These are phyloP conservation scores for Oryzias javanicus DNA, from an alignment of 2,113 vertebrate species.

Conservation along the genomic window DNA sequence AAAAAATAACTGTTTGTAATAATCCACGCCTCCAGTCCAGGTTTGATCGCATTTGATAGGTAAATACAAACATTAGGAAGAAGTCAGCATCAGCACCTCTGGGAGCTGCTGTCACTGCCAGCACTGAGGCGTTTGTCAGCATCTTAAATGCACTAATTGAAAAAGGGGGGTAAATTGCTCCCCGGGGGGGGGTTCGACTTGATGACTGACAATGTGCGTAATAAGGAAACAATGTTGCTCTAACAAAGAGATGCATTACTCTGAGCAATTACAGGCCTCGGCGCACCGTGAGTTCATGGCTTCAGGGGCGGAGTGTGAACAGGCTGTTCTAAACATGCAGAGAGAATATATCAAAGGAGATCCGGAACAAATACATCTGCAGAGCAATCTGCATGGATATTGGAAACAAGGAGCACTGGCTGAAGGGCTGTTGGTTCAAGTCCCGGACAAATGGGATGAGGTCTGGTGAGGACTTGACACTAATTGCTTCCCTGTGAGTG, in stretches of 20 bases:
- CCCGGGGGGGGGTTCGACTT: conserved; percentile 38
- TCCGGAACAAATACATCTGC: background rate
- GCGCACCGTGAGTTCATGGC: background rate
- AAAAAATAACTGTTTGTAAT: too few species aligned
- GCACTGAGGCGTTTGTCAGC: conserved; percentile 9
- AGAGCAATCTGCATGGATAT: too few species aligned
- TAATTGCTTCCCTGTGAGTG: too few species aligned
- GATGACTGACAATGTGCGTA: conserved; percentile 28
- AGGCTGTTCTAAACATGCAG: background rate
- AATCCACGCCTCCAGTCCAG: background rate
- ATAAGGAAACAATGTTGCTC: conserved; percentile 17
- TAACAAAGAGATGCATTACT: conserved; percentile 24
- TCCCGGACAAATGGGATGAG: too few species aligned
- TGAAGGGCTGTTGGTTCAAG: too few species aligned
- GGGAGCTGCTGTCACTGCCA: conserved; percentile 25
- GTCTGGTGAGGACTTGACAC: too few species aligned
- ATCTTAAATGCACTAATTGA: conserved; percentile 32
- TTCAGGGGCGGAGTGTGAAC: background rate
- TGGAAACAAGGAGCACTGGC: too few species aligned
- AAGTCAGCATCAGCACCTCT: background rate
- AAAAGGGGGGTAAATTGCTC: conserved; percentile 37
- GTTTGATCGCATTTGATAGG: background rate
- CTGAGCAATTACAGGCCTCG: conserved; percentile 11
- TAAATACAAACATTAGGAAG: background rate
- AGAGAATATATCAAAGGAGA: background rate